phyloP scores from a whole-genome alignment of 2,797 vertebrate genomes.

The Anguilla megastoma region DNA sequence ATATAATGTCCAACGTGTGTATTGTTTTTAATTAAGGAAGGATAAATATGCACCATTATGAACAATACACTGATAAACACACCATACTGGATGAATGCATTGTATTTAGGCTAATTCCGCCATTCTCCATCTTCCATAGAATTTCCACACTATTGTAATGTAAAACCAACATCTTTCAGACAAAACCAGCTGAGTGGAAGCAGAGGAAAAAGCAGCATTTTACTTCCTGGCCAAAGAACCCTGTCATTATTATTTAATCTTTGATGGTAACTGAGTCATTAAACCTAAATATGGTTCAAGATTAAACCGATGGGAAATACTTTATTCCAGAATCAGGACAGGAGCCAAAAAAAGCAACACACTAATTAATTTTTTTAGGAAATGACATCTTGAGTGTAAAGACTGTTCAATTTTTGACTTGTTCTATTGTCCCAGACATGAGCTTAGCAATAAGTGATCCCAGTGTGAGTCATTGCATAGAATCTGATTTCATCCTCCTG shows the following conservation, averaged over 20 bases:
- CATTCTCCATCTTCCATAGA: too few relatives aligned
- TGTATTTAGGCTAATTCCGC: too few relatives aligned
- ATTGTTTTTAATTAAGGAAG: too few relatives aligned
- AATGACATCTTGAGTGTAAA: not conserved
- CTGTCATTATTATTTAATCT: too few relatives aligned
- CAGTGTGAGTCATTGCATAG: not conserved
- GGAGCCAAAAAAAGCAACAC: not conserved
- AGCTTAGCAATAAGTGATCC: not conserved
- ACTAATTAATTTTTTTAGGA: not conserved
- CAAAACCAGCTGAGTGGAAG: not conserved
- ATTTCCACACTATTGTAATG: not conserved
- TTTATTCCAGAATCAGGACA: not conserved
- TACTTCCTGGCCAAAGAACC: not conserved
- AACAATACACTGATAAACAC: too few relatives aligned
- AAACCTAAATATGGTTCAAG: too few relatives aligned
- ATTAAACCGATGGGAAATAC: too few relatives aligned
- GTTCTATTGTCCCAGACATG: conserved; percentile 8
- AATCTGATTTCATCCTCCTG: conserved; percentile 15
- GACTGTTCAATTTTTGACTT: not conserved
- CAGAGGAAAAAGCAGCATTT: not conserved
- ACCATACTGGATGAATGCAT: too few relatives aligned
- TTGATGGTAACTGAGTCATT: too few relatives aligned
- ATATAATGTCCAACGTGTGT: not conserved
- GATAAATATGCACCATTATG: too few relatives aligned
- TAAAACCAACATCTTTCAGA: not conserved